Evolutionary conservation across 2,888 invertebrate genomes (phyloP), one percentile per base, ranked within the genome.

Genomic region (Parasteatoda lunata): DNA sequence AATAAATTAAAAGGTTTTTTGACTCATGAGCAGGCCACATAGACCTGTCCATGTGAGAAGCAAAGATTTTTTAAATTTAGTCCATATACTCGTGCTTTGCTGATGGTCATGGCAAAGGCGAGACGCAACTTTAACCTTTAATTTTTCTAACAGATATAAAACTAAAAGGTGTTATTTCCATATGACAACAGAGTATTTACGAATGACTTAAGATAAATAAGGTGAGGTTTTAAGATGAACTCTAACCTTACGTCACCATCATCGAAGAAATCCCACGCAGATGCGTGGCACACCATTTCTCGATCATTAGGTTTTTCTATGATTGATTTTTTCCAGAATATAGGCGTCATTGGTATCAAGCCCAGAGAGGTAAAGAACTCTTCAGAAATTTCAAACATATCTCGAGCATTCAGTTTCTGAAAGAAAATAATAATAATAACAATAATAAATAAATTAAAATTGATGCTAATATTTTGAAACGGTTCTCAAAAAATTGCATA

Each of bases 251-350:
- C n/a, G 49, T 76, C 76, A 13, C 66, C 59, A 13, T 59, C 65
- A n/a, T 76, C 48, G n/a, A 4, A 49, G 49, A 76, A 76, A n/a
- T 76, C 51, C 76, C 76, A 76, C 6, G 76, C 76, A 4, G 76
- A 76, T 48, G 76, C 76, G 65, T 76, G 76, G 49, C 76, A 76
- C 47, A 76, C 76, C 76, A 76, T 76, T 49, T 76, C 76, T 5
- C 51, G 47, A 30, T 76, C 76, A 3, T 11, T 76, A 5, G 66
- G 76, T 48, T 76, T 76, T 11, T 76, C 76, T 59, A 76, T 65
- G 7, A 76, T 76, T 13, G 76, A 76, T 48, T 48, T n/a, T 9
- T 76, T 64, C 76, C 66, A 76, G 66, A 76, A 76, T 59, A 49
- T 59, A 5, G 65, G 65, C 2, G 76, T 65, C 76, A 76, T 76